These are phyloP conservation scores for Euzophera pinguis DNA, from an alignment of 2,888 invertebrate genomes.

Conservation along the genomic window DNA sequence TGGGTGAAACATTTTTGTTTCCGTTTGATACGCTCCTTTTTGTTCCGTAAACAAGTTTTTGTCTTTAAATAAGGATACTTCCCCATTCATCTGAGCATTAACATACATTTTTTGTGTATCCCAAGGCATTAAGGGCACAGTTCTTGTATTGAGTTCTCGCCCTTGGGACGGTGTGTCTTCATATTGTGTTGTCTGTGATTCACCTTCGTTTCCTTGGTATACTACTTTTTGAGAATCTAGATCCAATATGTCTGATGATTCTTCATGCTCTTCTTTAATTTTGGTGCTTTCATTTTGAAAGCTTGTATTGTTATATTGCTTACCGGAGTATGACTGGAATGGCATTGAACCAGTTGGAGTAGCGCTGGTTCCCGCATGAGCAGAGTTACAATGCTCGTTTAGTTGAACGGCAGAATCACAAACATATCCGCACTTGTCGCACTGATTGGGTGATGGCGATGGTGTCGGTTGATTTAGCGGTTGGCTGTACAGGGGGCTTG, in stretches of 20 bases:
- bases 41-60: constrained; percentile 75
- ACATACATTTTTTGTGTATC: constrained; percentile 69
- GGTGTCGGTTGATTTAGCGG: constrained; percentile 84
- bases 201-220: constrained; percentile 82
- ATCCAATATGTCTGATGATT: constrained; percentile 90
- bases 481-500: constrained; percentile 79
- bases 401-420: constrained; percentile 87
- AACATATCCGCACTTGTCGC: constrained; percentile 91
- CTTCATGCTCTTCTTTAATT: constrained; percentile 83
- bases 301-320: constrained; percentile 65
- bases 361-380: constrained; percentile 77
- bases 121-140: constrained; percentile 82
- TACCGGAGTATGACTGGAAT: constrained; percentile 76
- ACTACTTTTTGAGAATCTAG: constrained; percentile 95
- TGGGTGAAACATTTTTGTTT: constrained; percentile 70
- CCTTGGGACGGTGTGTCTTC: constrained; percentile 60
- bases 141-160: constrained; percentile 68
- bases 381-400: constrained; percentile 86
- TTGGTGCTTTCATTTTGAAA: constrained; percentile 72
- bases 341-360: constrained; percentile 64
- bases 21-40: constrained; percentile 55
- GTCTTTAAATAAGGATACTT: constrained; percentile 71
- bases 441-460: constrained; percentile 86
- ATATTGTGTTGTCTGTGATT: constrained; percentile 55
- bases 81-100: constrained; percentile 70